Conservation (phyloP, 2,797 vertebrate genomes). For the Gallinago solitaria region DNA sequence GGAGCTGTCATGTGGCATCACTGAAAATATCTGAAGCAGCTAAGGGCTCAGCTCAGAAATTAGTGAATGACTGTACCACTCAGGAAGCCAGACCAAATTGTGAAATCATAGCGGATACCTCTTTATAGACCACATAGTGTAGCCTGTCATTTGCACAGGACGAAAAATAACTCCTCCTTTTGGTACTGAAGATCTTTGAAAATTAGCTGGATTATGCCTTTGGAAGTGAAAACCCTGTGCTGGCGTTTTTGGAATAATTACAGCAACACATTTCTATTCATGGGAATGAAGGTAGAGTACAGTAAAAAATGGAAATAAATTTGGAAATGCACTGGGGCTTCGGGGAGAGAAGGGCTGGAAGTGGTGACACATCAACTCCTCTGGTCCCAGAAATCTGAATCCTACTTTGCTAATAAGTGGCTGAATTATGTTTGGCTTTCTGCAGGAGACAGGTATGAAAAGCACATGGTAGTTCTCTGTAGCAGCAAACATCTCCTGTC, state of each 20-base stretch:
- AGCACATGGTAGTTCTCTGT: accelerated
- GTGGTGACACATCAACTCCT: background rate
- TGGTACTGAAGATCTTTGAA: background rate
- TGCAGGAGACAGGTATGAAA: background rate
- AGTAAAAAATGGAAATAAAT: background rate
- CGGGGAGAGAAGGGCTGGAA: background rate
- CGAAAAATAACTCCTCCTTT: background rate
- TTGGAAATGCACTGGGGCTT: background rate
- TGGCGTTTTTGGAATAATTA: background rate
- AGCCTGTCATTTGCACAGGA: background rate
- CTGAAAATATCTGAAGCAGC: too few relatives aligned
- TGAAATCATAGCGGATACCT: background rate
- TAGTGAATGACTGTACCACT: too few relatives aligned
- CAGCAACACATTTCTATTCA: background rate
- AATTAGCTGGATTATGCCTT: background rate
- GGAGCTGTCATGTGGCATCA: too few relatives aligned
- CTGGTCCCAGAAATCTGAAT: background rate
- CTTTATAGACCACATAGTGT: background rate
- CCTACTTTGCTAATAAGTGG: background rate
- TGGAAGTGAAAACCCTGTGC: background rate
- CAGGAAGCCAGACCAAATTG: background rate
- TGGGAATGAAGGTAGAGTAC: background rate
- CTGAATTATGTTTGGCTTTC: accelerated
- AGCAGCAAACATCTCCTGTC: background rate
- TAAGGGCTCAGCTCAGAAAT: too few relatives aligned